A percentile compares a stretch with the other conserved stretches of the same genome.
phyloP scores from a whole-genome alignment of 1,140 invertebrate species.

The Bombus polaris region DNA sequence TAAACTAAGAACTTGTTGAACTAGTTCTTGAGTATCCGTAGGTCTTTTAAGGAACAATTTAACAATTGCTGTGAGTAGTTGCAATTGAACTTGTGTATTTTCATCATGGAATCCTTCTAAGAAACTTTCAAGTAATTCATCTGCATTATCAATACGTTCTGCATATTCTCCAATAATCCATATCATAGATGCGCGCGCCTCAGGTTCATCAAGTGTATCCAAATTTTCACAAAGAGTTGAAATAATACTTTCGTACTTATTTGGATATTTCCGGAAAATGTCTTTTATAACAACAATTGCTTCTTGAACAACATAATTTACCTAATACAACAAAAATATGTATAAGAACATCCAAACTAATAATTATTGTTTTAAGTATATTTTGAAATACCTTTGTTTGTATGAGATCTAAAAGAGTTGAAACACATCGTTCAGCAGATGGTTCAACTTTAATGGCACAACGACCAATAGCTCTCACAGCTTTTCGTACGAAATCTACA shows the following conservation, averaged over 20 bases:
- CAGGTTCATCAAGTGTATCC: conserved; percentile 99
- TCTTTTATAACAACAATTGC: conserved; percentile 99
- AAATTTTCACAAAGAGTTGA: conserved; percentile 99
- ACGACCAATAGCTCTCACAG: conserved; percentile 98
- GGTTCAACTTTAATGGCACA: conserved; percentile 99
- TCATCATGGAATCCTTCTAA: conserved; percentile 99
- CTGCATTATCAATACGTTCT: conserved; percentile 99
- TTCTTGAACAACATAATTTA: conserved; percentile 99
- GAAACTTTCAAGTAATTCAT: conserved; percentile 98
- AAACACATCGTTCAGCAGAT: conserved; percentile 98
- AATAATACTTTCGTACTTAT: conserved; percentile 99
- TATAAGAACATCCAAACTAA: not conserved
- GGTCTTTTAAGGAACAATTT: conserved; percentile 99
- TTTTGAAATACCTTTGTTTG: conserved; percentile 93
- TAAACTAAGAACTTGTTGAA: conserved; percentile 96
- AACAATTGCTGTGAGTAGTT: conserved; percentile 98
- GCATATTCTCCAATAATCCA: conserved; percentile 99
- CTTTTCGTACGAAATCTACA: conserved; percentile 99
- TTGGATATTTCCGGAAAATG: conserved; percentile 99
- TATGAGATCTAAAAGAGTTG: conserved; percentile 98
- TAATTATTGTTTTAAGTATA: not conserved
- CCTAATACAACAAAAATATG: conserved; percentile 76
- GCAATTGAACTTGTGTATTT: conserved; percentile 99
- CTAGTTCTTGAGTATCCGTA: conserved; percentile 98
- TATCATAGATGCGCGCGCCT: conserved; percentile 99